Base-by-base conservation (phyloP, 2,888 invertebrate species). In the Cantharis rufa region DNA sequence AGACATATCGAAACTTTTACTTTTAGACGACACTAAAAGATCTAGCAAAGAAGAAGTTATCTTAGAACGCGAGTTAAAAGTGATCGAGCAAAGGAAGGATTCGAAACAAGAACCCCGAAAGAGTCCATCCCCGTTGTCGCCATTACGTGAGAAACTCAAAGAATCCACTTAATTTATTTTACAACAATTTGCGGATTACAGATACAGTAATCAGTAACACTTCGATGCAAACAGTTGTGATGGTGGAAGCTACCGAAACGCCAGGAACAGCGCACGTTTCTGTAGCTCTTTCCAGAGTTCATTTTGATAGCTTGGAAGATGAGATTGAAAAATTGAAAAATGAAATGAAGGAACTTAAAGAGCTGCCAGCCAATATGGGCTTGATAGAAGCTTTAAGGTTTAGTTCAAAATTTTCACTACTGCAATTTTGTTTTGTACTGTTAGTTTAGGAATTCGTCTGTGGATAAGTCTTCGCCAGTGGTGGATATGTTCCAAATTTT, bases 401-500 rank as follows among this genome's bases (percentile, higher is more conserved):
- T 66, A 7, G 7, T 48, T 48, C n/a, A n/a, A 21, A 9, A 21
- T 66, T 13, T 21, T 11, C 2, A n/a, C 4, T 21, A 11, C 2
- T n/a, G 2, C 11, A 66, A 66, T 66, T 15, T 66, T 15, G 15
- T 9, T 2, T 7, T 7, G 2, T 21, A n/a, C 7, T 7, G 3
- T 21, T 66, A 21, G 10, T 69, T 63, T 27, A 74, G 74, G 28
- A 72, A 69, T 28, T 11, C 68, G n/a, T 32, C 66, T 1, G 71
- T 69, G n/a, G 68, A 72, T n/a, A 70, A 69, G 5, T 73, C 68
- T 32, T 61, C 86, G 1, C 89, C 90, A 0, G 87, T 92, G 0
- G 88, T 90, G 13, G 93, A 93, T 76, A 91, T 93, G 90, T 93
- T 92, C 90, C 92, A 92, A 78, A 89, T 91, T 15, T 86, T 93